A percentile compares a stretch with the other conserved stretches of the same genome.
Evolutionary conservation across 2,797 vertebrate genomes (phyloP).

Genomic region (Choloepus didactylus): DNA sequence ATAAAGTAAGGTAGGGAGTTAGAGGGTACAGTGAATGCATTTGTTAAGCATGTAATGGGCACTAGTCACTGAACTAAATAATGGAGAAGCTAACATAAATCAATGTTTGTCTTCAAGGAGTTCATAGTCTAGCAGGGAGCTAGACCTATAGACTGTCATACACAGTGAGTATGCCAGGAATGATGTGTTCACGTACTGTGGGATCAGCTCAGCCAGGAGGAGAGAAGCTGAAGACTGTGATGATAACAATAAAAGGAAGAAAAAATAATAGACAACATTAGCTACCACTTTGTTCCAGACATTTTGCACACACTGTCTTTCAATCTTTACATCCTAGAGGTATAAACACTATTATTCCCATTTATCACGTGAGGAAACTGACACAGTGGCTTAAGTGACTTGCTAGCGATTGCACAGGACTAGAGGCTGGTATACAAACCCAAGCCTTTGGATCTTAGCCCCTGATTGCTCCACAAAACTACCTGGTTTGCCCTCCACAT

Average conservation of each 20-base stretch:
- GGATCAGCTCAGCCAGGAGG: neutral
- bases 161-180: neutral
- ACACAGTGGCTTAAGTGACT: neutral
- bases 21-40: neutral
- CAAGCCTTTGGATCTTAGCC: neutral
- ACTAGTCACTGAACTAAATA: neutral
- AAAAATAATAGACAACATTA: neutral
- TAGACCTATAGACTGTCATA: neutral
- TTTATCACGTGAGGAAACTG: neutral
- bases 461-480: neutral
- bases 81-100: neutral
- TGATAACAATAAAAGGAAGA: neutral
- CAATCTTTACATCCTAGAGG: neutral
- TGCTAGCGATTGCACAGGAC: neutral
- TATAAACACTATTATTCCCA: neutral
- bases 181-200: neutral
- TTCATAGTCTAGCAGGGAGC: neutral
- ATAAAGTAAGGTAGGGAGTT: neutral
- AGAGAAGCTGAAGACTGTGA: neutral
- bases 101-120: neutral
- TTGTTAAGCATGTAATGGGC: neutral
- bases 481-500: neutral
- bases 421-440: neutral
- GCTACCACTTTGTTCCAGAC: neutral
- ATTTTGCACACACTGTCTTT: neutral